Evolutionary conservation across 2,888 invertebrate genomes (phyloP).

Genomic region (Xestia c-nigrum): DNA sequence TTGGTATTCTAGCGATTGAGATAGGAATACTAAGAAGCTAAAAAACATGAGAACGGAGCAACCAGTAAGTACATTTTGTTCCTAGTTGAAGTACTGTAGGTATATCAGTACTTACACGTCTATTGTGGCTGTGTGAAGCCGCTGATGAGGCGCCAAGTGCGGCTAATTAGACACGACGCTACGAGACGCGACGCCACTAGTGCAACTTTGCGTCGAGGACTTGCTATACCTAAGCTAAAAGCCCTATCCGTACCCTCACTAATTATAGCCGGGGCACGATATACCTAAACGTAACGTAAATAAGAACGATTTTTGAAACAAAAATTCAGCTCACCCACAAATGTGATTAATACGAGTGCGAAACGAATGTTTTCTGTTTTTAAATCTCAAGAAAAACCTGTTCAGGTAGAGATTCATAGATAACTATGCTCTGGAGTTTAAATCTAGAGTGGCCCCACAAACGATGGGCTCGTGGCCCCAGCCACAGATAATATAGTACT

Average conservation of each 20-base stretch:
- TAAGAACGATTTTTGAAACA: neutral
- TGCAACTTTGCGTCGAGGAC: slow-evolving; percentile 16
- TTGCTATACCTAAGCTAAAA: neutral
- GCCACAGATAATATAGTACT: too few species aligned
- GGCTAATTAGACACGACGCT: slow-evolving; percentile 50
- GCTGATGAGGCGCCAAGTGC: slow-evolving; percentile 53
- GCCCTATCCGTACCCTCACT: neutral
- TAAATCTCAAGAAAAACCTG: too few species aligned
- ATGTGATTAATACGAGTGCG: neutral
- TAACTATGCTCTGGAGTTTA: too few species aligned
- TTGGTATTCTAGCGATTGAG: neutral
- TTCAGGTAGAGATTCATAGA: too few species aligned
- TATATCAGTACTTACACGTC: neutral
- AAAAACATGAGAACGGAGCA: too few species aligned
- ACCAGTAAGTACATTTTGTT: neutral
- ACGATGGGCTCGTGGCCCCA: too few species aligned
- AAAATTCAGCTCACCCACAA: neutral
- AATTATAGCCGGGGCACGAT: neutral
- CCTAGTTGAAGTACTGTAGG: neutral
- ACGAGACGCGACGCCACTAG: slow-evolving; percentile 8
- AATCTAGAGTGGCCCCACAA: too few species aligned
- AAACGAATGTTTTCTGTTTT: too few species aligned
- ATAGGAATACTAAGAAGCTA: neutral
- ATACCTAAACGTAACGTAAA: neutral
- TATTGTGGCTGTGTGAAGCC: neutral